Evolutionary conservation across 2,888 invertebrate species (phyloP).

Genomic region (Andrena flavipes): DNA sequence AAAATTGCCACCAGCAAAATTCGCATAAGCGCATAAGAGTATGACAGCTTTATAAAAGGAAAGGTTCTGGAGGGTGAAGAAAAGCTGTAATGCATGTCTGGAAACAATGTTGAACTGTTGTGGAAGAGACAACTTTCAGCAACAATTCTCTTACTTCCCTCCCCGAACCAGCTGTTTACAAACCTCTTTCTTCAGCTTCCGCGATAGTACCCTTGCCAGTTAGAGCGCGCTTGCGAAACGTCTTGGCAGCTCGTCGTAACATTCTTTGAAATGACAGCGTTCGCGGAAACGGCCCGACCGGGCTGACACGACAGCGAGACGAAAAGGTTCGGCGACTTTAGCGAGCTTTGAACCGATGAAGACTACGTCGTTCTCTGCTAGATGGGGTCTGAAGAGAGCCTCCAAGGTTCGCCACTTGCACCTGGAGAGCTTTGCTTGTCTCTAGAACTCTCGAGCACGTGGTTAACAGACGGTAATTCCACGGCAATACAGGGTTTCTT

Average conservation of each 20-base stretch:
- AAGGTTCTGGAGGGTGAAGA: background rate
- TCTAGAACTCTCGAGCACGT: constrained; percentile 72
- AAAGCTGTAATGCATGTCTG: background rate
- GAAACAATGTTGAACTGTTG: background rate
- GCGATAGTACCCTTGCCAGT: background rate
- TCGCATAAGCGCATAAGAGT: background rate
- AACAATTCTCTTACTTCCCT: background rate
- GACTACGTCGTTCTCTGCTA: constrained; percentile 51
- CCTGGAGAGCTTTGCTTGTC: constrained; percentile 74
- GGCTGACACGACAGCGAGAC: constrained; percentile 30
- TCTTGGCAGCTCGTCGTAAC: constrained; percentile 21
- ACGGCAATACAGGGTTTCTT: constrained; percentile 51
- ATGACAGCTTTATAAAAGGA: background rate
- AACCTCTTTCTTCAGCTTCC: background rate
- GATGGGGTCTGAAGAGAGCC: constrained; percentile 71
- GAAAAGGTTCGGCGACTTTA: constrained; percentile 49
- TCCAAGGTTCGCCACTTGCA: constrained; percentile 75
- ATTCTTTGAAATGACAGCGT: constrained; percentile 28
- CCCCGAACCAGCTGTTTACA: background rate
- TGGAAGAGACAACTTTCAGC: background rate
- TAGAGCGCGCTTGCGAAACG: constrained; percentile 16
- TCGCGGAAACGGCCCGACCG: constrained; percentile 10
- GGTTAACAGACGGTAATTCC: constrained; percentile 72
- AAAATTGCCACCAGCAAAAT: no score
- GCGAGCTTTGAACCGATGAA: constrained; percentile 70